phyloP scores from a whole-genome alignment of 1,140 invertebrate species.

The Saccostrea glomerata region DNA sequence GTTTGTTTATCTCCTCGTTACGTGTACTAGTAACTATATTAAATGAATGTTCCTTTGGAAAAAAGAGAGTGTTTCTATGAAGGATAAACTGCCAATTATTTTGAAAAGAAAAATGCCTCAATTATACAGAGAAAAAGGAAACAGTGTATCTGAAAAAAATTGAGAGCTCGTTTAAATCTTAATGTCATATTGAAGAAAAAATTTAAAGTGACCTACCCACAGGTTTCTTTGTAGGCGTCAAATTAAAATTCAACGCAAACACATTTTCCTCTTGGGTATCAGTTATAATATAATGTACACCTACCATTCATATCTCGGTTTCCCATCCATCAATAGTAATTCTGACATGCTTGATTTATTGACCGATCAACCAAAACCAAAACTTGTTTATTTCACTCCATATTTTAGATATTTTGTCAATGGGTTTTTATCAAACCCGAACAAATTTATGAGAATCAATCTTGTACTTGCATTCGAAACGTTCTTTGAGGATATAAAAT shows the following conservation, averaged over 20 bases:
- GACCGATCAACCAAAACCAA: slow-evolving; percentile 9
- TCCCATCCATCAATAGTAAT: slow-evolving; percentile 6
- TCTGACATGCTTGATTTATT: slow-evolving; percentile 17
- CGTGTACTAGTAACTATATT: no score
- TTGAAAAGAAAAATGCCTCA: neutral
- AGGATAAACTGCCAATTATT: no score
- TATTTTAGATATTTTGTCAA: slow-evolving; percentile 17
- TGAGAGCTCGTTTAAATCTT: neutral
- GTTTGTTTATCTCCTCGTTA: no score
- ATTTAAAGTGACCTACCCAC: neutral
- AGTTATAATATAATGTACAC: slow-evolving; percentile 7
- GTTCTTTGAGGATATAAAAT: slow-evolving; percentile 22
- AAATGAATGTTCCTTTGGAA: no score
- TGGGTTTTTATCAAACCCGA: slow-evolving; percentile 18
- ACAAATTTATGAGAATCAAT: slow-evolving; percentile 26
- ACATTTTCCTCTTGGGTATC: neutral
- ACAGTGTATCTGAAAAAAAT: neutral
- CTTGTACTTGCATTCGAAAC: slow-evolving; percentile 1
- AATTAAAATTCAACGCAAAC: slow-evolving; percentile 27
- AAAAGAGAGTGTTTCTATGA: no score
- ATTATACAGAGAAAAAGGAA: neutral
- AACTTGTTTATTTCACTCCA: neutral
- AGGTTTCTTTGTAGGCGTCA: neutral
- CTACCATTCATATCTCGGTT: neutral
- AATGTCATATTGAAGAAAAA: neutral